Conservation (phyloP, 1,140 invertebrate species). For the Drosophila triauraria region DNA sequence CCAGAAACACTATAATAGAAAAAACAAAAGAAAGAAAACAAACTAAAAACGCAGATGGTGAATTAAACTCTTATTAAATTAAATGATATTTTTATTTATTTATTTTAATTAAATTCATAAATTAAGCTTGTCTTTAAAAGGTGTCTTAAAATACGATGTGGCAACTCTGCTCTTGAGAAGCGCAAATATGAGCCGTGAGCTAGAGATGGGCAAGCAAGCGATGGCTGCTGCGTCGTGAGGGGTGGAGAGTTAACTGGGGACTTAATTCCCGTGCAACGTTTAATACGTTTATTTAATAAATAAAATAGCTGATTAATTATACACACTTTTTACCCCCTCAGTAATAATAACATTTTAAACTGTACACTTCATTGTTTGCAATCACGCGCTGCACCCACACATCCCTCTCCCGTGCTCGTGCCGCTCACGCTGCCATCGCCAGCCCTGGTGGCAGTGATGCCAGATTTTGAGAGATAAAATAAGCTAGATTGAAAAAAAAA, state of each 20-base stretch:
- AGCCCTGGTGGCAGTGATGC: no score
- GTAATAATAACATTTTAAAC: no score
- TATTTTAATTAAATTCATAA: not conserved
- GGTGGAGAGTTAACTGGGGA: no score
- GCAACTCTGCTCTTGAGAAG: not conserved
- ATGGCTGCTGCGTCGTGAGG: not conserved
- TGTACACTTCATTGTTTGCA: no score
- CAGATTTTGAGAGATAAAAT: no score
- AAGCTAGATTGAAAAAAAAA: no score
- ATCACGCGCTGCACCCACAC: no score
- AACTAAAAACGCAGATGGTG: not conserved
- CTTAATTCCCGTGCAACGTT: no score
- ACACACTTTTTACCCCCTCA: no score
- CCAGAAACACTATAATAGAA: conserved; percentile 4
- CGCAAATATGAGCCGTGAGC: not conserved
- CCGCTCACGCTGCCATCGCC: not conserved
- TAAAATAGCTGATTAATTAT: no score
- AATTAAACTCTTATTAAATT: not conserved
- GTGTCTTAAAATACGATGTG: not conserved
- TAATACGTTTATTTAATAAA: no score
- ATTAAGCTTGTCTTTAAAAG: not conserved
- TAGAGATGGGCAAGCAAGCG: not conserved
- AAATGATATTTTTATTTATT: no score
- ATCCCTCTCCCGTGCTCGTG: not conserved
- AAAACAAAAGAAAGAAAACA: not conserved